Conservation (phyloP, 1,140 invertebrate genomes). For the Drosophila bipectinata region DNA sequence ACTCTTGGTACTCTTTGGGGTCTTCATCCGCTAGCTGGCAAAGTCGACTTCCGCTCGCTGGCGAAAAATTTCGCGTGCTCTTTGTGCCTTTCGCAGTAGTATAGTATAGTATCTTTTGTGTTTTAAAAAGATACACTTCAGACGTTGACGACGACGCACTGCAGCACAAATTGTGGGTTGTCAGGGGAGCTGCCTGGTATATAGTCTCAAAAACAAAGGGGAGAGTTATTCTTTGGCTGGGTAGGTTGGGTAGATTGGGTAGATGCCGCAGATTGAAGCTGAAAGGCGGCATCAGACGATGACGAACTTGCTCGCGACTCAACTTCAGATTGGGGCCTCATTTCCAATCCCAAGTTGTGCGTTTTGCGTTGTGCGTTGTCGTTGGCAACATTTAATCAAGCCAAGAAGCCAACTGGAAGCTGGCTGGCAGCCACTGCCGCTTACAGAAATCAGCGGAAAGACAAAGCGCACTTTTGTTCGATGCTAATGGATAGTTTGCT, state of each 20-base stretch:
- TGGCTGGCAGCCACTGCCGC: constrained; percentile 21
- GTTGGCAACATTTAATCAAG: constrained; percentile 81
- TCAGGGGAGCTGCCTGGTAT: constrained; percentile 10
- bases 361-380: constrained; percentile 58
- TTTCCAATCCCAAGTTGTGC: neutral
- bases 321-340: neutral
- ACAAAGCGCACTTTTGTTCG: constrained; percentile 63
- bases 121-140: constrained; percentile 55
- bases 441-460: constrained; percentile 23
- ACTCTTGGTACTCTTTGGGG: neutral
- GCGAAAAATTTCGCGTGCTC: neutral
- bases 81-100: constrained; percentile 39
- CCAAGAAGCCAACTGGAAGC: constrained; percentile 76
- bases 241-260: neutral
- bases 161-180: constrained; percentile 38
- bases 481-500: constrained; percentile 66
- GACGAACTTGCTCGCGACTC: constrained; percentile 10
- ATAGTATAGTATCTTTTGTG: constrained; percentile 17
- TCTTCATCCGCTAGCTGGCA: neutral
- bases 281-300: constrained; percentile 59
- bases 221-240: neutral
- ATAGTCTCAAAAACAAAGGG: neutral
- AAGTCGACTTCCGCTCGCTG: constrained; percentile 49
- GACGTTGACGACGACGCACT: constrained; percentile 68
- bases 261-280: constrained; percentile 45